These are phyloP conservation scores for Rhagonycha lutea DNA, from an alignment of 2,888 invertebrate species.

Conservation along the genomic window DNA sequence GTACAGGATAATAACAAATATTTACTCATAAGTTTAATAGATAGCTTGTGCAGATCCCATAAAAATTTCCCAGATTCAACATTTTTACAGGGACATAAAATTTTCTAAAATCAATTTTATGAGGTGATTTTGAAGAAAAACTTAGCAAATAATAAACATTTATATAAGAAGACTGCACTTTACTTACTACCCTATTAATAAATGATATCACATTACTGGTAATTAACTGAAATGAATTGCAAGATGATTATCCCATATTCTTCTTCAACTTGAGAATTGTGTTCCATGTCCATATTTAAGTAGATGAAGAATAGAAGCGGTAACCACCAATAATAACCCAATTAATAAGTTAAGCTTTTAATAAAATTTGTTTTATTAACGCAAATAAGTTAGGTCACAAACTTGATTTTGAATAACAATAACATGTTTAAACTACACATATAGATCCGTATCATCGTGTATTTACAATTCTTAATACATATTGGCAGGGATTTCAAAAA, in stretches of 20 bases:
- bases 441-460: conserved; percentile 52
- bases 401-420: conserved; percentile 55
- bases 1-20: too few species aligned
- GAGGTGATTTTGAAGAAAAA: too few species aligned
- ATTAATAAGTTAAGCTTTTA: conserved; percentile 34
- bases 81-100: too few species aligned
- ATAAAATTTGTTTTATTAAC: conserved; percentile 57
- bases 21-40: too few species aligned
- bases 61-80: too few species aligned
- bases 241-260: neutral
- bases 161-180: too few species aligned
- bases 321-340: neutral
- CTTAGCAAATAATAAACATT: too few species aligned
- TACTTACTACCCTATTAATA: neutral
- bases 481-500: conserved; percentile 48
- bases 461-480: conserved; percentile 50
- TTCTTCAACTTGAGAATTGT: neutral
- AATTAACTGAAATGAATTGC: neutral
- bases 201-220: neutral
- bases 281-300: neutral
- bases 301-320: neutral
- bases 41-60: too few species aligned
- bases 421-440: conserved; percentile 55
- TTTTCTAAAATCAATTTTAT: too few species aligned
- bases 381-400: conserved; percentile 58